Percentiles rank a stretch among this genome's conserved stretches.
Conservation (phyloP, 2,113 vertebrate species). For the Thamnophis sirtalis region DNA sequence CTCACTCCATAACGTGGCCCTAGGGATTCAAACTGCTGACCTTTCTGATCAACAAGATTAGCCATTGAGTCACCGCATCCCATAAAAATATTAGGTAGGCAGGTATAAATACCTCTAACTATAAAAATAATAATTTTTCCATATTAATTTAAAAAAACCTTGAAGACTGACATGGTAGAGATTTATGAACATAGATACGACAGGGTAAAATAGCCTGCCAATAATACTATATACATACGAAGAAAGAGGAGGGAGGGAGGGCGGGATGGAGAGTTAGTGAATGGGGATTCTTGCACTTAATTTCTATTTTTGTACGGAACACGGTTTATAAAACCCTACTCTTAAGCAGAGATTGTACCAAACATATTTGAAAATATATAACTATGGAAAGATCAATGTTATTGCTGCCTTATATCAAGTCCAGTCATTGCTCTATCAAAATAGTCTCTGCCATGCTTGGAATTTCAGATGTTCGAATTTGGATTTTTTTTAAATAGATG, state of each 20-base stretch:
- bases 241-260: background rate
- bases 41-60: too few relatives aligned
- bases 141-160: background rate
- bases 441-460: background rate
- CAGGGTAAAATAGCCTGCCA: background rate
- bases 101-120: background rate
- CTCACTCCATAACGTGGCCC: too few relatives aligned
- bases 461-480: background rate
- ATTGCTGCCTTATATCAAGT: background rate
- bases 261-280: background rate
- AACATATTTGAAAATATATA: background rate
- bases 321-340: background rate
- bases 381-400: background rate
- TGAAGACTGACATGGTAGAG: background rate
- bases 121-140: background rate
- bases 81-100: too few relatives aligned
- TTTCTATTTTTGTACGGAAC: background rate
- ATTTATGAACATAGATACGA: background rate
- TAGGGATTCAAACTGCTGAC: too few relatives aligned
- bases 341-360: background rate
- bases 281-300: background rate
- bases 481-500: background rate
- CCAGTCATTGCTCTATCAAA: background rate
- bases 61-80: too few relatives aligned
- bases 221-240: background rate